These are phyloP conservation scores for Crenichthys baileyi DNA, from an alignment of 2,797 vertebrate species.

Conservation along the genomic window DNA sequence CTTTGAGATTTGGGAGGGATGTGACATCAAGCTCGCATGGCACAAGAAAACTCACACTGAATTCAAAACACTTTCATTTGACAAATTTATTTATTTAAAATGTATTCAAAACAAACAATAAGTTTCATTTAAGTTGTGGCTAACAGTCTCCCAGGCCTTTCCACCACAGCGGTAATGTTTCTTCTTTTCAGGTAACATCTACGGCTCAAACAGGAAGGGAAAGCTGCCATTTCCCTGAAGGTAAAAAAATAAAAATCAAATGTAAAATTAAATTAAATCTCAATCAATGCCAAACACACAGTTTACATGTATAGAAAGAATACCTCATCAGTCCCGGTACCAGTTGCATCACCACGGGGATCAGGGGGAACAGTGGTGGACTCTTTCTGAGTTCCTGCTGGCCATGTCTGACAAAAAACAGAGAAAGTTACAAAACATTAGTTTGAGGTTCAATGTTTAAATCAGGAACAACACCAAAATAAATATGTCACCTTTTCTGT, in stretches of 20 bases:
- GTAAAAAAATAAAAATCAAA: constrained; percentile 22
- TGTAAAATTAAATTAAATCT: background rate
- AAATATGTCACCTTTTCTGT: constrained; percentile 63
- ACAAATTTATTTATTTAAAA: constrained; percentile 61
- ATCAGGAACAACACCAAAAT: background rate
- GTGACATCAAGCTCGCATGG: background rate
- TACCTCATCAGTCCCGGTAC: constrained; percentile 77
- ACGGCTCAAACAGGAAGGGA: constrained; percentile 81
- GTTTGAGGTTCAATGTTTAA: background rate
- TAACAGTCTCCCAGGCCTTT: constrained; percentile 4
- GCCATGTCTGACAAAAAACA: constrained; percentile 59
- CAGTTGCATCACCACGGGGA: constrained; percentile 77
- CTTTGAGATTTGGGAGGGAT: background rate
- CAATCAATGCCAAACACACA: background rate
- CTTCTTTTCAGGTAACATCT: constrained; percentile 28
- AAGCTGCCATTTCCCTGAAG: constrained; percentile 74
- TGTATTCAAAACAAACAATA: constrained; percentile 17
- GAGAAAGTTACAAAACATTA: background rate
- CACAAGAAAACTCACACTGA: constrained; percentile 41
- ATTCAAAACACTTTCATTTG: constrained; percentile 7
- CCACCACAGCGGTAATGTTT: background rate
- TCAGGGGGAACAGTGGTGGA: constrained; percentile 66
- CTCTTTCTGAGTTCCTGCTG: constrained; percentile 54
- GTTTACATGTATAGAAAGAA: background rate
- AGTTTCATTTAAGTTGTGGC: constrained; percentile 17